phyloP scores from a whole-genome alignment of 2,113 vertebrate genomes.

The Spea multiplicata region DNA sequence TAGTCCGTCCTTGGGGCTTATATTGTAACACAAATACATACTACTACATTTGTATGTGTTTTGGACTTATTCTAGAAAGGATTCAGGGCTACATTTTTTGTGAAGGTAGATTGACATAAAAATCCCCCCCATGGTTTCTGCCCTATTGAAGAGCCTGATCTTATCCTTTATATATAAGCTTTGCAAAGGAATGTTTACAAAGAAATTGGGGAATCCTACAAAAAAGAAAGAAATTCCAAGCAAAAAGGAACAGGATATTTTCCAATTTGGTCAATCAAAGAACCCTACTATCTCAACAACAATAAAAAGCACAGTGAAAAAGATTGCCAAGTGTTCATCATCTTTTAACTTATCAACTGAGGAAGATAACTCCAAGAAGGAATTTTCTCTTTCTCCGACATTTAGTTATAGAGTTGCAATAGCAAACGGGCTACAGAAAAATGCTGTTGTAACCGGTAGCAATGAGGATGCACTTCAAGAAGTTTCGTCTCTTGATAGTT shows the following conservation, averaged over 20 bases:
- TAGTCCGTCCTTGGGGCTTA: slow-evolving; percentile 52
- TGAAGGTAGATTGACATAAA: slow-evolving; percentile 60
- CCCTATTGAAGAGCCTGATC: slow-evolving; percentile 81
- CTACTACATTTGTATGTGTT: slow-evolving; percentile 40
- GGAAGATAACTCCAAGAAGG: slow-evolving; percentile 76
- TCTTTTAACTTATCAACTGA: slow-evolving; percentile 82
- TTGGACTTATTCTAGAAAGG: slow-evolving; percentile 53
- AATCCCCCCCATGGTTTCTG: slow-evolving; percentile 90
- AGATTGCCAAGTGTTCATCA: slow-evolving; percentile 87
- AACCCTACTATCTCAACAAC: slow-evolving; percentile 83
- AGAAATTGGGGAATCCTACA: slow-evolving; percentile 90
- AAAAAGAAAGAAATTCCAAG: slow-evolving; percentile 88
- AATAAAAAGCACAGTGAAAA: slow-evolving; percentile 91
- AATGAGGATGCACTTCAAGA: slow-evolving; percentile 80
- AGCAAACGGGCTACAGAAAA: slow-evolving; percentile 89
- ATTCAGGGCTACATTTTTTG: slow-evolving; percentile 50
- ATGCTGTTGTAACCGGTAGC: slow-evolving; percentile 69
- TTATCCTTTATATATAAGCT: slow-evolving; percentile 87
- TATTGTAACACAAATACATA: slow-evolving; percentile 43
- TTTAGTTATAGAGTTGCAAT: slow-evolving; percentile 97
- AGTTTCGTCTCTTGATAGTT: slow-evolving; percentile 82
- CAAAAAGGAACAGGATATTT: slow-evolving; percentile 80
- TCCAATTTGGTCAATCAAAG: slow-evolving; percentile 71
- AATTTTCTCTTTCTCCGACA: slow-evolving; percentile 92
- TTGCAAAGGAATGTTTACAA: slow-evolving; percentile 99